Conservation (phyloP, 2,888 invertebrate species). For the Leuctra nigra region DNA sequence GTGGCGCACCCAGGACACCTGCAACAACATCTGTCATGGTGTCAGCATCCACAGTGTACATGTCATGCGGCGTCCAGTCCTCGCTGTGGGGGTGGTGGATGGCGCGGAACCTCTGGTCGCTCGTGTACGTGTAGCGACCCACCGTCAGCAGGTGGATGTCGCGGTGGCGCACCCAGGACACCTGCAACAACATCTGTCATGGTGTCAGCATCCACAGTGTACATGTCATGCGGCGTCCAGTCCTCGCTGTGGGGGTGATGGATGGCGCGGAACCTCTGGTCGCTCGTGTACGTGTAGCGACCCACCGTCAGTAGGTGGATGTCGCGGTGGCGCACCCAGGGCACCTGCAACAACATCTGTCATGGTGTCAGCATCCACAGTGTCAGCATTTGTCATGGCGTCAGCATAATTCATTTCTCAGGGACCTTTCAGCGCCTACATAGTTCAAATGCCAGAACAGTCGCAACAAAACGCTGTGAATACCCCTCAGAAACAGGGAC, state of each 20-base stretch:
- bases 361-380: conserved; percentile 19
- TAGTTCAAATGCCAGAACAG: no score
- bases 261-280: conserved; percentile 83
- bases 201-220: conserved; percentile 67
- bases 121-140: conserved; percentile 85
- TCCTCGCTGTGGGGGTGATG: conserved; percentile 72
- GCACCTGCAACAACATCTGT: conserved; percentile 59
- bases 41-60: conserved; percentile 76
- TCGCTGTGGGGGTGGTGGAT: conserved; percentile 69
- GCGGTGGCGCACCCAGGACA: conserved; percentile 86
- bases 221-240: conserved; percentile 89
- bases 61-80: conserved; percentile 89
- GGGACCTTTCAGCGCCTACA: no score
- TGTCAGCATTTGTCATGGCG: no score
- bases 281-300: conserved; percentile 84
- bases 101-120: conserved; percentile 83
- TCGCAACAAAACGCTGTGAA: no score
- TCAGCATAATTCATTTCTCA: no score
- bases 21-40: conserved; percentile 39
- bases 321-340: conserved; percentile 87
- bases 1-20: conserved; percentile 90
- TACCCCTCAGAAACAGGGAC: no score
- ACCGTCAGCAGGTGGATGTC: conserved; percentile 87
- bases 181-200: conserved; percentile 50
- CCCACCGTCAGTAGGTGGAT: conserved; percentile 86